These are phyloP conservation scores for Dryomyza anilis DNA, from an alignment of 2,888 invertebrate genomes.

Conservation along the genomic window DNA sequence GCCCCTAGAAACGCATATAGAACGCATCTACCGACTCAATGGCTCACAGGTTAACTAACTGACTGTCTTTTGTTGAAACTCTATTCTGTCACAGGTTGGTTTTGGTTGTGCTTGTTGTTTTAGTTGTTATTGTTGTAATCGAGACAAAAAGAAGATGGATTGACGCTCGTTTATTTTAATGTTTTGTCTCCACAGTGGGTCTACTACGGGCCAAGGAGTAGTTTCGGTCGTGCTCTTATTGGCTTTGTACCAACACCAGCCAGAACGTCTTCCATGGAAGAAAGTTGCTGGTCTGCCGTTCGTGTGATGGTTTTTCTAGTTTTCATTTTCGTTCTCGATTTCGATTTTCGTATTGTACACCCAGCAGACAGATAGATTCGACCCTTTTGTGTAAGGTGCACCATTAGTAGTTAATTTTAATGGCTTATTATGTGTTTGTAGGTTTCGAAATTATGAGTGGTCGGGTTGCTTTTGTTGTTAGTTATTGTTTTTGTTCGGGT, in stretches of 20 bases:
- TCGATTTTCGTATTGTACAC: slow-evolving; percentile 7
- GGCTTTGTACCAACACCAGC: no score
- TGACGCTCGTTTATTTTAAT: slow-evolving; percentile 57
- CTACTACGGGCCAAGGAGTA: slow-evolving; percentile 23
- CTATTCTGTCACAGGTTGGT: slow-evolving; percentile 11
- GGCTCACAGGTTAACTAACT: no score
- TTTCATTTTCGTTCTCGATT: background rate
- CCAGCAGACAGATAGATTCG: slow-evolving; percentile 16
- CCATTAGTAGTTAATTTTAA: slow-evolving; percentile 59
- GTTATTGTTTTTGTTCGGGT: background rate
- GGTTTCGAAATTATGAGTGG: slow-evolving; percentile 29
- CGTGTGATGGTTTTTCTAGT: background rate
- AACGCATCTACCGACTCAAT: no score
- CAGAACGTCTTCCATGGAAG: no score
- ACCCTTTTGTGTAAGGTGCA: slow-evolving; percentile 46
- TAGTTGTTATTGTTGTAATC: slow-evolving; percentile 15
- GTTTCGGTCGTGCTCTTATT: no score
- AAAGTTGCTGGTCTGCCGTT: no score
- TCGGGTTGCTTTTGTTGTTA: slow-evolving; percentile 36
- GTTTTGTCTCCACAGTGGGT: slow-evolving; percentile 57
- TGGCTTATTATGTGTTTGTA: slow-evolving; percentile 51
- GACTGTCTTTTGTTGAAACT: no score
- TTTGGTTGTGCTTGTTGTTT: background rate
- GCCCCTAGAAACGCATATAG: background rate
- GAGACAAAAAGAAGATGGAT: slow-evolving; percentile 53